Percentiles rank a stretch among this genome's conserved stretches.
Conservation (phyloP, 2,888 invertebrate genomes). For the Eupithecia dodoneata region DNA sequence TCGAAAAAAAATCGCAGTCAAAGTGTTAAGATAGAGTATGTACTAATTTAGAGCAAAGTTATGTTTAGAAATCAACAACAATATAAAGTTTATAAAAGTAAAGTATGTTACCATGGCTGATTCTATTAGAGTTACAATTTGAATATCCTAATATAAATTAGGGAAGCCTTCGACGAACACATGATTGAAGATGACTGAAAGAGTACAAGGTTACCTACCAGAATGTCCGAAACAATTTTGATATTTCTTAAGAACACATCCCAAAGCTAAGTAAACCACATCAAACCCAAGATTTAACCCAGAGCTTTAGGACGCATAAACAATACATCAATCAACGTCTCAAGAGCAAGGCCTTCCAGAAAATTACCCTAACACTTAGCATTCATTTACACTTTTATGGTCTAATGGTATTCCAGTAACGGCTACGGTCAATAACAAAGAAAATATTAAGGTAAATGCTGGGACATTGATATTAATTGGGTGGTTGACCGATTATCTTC, state of each 20-base stretch:
- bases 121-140: neutral
- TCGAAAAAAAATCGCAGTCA: no score
- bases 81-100: neutral
- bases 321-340: constrained; percentile 24
- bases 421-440: constrained; percentile 12
- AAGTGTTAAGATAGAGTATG: neutral
- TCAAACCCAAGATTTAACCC: neutral
- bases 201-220: neutral
- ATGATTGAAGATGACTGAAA: neutral
- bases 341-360: constrained; percentile 20
- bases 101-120: neutral
- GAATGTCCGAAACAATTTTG: neutral
- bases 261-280: constrained; percentile 6
- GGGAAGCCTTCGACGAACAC: neutral
- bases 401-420: constrained; percentile 22
- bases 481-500: neutral
- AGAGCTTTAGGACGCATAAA: constrained; percentile 10
- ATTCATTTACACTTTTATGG: constrained; percentile 20
- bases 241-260: constrained; percentile 3
- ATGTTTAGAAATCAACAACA: neutral
- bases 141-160: neutral
- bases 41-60: neutral
- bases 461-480: constrained; percentile 11
- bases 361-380: constrained; percentile 23
- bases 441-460: constrained; percentile 22